Percentiles rank a stretch among this genome's conserved stretches.
These are phyloP conservation scores for Grammomys dolichurus DNA, from an alignment of 2,113 vertebrate genomes.

Conservation along the genomic window DNA sequence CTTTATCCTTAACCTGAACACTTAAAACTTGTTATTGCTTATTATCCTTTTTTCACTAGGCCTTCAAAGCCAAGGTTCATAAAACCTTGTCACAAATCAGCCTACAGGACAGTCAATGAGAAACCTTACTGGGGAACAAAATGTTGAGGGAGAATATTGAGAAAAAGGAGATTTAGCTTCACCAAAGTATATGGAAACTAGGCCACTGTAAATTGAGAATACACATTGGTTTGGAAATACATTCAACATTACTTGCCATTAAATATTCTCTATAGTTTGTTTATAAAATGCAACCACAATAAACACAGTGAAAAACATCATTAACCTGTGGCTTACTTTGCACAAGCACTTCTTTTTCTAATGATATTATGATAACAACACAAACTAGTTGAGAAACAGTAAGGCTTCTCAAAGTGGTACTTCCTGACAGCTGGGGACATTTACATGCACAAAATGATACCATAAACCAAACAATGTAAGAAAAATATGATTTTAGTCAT, in stretches of 20 bases:
- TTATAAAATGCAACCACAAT: neutral
- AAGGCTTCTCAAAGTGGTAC: neutral
- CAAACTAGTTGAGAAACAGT: neutral
- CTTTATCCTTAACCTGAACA: slow-evolving; percentile 27
- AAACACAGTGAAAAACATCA: neutral
- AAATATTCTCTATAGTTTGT: neutral
- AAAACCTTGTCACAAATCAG: neutral
- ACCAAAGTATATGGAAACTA: too few species aligned
- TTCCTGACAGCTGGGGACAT: neutral
- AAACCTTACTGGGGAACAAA: neutral
- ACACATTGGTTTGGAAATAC: neutral
- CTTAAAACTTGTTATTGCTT: neutral
- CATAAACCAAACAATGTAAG: neutral
- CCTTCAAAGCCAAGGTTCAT: neutral
- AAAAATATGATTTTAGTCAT: neutral
- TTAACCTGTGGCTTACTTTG: neutral
- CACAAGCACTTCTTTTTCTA: neutral
- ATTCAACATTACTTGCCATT: neutral
- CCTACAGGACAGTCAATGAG: neutral
- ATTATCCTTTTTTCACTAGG: neutral
- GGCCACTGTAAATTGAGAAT: neutral
- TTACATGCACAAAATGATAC: neutral
- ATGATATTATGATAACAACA: neutral
- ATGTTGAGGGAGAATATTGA: neutral
- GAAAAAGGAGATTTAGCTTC: neutral